Conservation (phyloP, 2,797 vertebrate species). For the Capromys pilorides region DNA sequence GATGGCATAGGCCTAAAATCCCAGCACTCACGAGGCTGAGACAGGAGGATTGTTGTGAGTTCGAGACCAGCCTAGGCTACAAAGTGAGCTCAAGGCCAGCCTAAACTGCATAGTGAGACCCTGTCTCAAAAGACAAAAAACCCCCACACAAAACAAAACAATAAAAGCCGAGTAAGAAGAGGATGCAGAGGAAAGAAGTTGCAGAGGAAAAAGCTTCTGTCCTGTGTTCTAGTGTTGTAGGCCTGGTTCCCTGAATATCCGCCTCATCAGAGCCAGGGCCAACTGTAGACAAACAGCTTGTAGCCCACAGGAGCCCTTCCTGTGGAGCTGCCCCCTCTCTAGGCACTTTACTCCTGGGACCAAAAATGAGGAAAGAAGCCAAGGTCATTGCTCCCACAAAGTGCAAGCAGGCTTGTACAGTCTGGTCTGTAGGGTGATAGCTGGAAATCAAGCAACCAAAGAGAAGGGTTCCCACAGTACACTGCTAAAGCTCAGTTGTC, state of each 20-base stretch:
- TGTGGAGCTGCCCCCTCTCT: not conserved
- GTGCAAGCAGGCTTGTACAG: accelerated
- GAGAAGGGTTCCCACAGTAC: not conserved
- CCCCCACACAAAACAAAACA: no score
- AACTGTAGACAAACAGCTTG: not conserved
- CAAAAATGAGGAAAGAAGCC: not conserved
- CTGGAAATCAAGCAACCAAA: not conserved
- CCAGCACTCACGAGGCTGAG: no score
- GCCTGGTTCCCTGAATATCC: not conserved
- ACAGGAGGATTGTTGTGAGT: no score
- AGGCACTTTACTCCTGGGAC: not conserved
- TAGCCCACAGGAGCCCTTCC: not conserved
- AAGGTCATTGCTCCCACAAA: not conserved
- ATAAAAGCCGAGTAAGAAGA: not conserved
- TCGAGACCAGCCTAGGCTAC: no score
- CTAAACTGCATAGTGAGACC: no score
- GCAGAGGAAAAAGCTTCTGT: not conserved
- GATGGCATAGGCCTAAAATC: no score
- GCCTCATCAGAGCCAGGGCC: not conserved
- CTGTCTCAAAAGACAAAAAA: no score
- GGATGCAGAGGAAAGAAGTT: not conserved
- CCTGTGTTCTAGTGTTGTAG: not conserved
- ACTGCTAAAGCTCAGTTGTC: not conserved
- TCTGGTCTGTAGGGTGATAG: no score
- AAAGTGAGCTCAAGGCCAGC: no score